A percentile compares a stretch with the other conserved stretches of the same genome.
Evolutionary conservation across 2,888 invertebrate genomes (phyloP).

Genomic region (Campopleginae sp.): DNA sequence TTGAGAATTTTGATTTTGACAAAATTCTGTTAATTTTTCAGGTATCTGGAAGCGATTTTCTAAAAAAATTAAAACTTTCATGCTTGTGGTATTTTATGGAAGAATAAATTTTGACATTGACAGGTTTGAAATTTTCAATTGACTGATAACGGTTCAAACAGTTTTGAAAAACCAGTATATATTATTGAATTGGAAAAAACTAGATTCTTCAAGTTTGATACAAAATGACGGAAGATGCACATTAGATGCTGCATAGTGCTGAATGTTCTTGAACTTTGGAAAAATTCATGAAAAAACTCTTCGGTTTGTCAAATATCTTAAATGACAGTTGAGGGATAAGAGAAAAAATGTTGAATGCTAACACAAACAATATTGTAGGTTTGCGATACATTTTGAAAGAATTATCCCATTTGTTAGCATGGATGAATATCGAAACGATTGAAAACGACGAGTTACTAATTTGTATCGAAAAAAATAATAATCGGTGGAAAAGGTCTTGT

Average conservation of each 20-base stretch:
- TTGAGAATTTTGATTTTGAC: too few relatives aligned
- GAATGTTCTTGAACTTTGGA: neutral
- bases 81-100: too few relatives aligned
- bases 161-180: too few relatives aligned
- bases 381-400: neutral
- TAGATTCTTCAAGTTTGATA: too few relatives aligned
- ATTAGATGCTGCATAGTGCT: neutral
- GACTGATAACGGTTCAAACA: too few relatives aligned
- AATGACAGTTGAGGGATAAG: neutral
- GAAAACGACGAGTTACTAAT: neutral
- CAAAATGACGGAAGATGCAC: too few relatives aligned
- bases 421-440: neutral
- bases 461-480: neutral
- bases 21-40: too few relatives aligned
- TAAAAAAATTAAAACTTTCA: too few relatives aligned
- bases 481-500: neutral
- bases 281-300: neutral
- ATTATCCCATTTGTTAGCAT: neutral
- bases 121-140: too few relatives aligned
- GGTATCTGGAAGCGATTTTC: too few relatives aligned
- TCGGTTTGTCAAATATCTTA: neutral
- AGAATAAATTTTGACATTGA: too few relatives aligned
- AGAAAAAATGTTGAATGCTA: neutral
- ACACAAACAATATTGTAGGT: neutral
- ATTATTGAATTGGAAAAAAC: too few relatives aligned